Conservation (phyloP, 1,140 invertebrate species). For the Tyrophagus putrescentiae region DNA sequence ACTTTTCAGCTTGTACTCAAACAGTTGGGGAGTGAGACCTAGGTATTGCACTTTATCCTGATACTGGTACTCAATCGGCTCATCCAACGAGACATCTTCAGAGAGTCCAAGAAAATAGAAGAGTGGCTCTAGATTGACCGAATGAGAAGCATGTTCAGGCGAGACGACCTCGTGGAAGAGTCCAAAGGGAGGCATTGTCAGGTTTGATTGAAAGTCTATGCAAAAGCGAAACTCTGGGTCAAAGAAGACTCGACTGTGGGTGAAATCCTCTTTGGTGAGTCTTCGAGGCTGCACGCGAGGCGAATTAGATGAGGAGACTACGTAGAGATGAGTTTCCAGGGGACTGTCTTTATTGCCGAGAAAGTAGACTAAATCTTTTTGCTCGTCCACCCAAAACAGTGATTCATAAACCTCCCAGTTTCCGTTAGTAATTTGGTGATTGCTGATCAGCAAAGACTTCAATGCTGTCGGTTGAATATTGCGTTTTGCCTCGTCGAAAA, state of each 20-base stretch:
- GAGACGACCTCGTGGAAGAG: conserved; percentile 22
- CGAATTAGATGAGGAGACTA: conserved; percentile 17
- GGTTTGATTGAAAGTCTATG: conserved; percentile 75
- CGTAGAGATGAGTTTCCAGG: conserved; percentile 39
- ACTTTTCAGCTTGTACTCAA: conserved; percentile 49
- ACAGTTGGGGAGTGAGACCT: conserved; percentile 46
- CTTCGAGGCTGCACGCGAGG: neutral
- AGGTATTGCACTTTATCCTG: conserved; percentile 15
- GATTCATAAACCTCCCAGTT: conserved; percentile 36
- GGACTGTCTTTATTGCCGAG: conserved; percentile 36
- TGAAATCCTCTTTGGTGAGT: conserved; percentile 18
- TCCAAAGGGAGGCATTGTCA: conserved; percentile 32
- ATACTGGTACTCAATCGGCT: neutral
- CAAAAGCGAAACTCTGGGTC: conserved; percentile 34
- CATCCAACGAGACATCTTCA: neutral
- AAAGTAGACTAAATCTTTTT: conserved; percentile 36
- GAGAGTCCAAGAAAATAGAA: conserved; percentile 9
- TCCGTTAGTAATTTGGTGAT: conserved; percentile 32
- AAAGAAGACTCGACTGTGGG: conserved; percentile 20
- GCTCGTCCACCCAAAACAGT: conserved; percentile 37
- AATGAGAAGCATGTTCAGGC: neutral
- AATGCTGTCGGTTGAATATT: neutral
- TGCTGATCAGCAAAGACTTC: neutral
- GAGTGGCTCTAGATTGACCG: neutral
- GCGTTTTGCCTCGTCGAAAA: too few relatives aligned